Evolutionary conservation across 2,113 vertebrate genomes (phyloP).

Genomic region (Daboia siamensis): DNA sequence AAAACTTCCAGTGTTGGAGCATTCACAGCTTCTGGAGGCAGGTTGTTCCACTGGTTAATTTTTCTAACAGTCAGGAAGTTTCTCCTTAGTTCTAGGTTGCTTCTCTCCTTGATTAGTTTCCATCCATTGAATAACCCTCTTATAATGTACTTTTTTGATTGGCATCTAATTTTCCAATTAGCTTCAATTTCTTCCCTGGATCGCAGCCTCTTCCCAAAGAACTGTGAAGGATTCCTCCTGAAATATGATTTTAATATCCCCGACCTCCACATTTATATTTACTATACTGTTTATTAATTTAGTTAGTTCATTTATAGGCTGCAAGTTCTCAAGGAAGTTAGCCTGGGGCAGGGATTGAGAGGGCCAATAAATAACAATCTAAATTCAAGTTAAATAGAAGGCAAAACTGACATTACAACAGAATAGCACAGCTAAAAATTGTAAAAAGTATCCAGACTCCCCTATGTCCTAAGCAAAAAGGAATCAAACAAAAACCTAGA

Average conservation of each 20-base stretch:
- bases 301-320: background rate
- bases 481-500: background rate
- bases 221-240: background rate
- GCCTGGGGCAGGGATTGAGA: background rate
- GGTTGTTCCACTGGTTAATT: no score
- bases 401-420: background rate
- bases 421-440: background rate
- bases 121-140: background rate
- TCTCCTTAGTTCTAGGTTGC: no score
- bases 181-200: background rate
- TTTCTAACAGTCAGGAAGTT: no score
- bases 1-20: no score
- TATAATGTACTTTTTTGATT: background rate
- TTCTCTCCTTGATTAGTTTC: background rate
- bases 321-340: background rate
- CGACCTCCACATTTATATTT: background rate
- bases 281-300: background rate
- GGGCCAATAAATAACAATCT: background rate
- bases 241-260: background rate
- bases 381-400: background rate
- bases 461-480: background rate
- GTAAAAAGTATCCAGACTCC: background rate
- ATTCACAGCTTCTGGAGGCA: no score
- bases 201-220: background rate
- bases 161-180: background rate